These are phyloP conservation scores for Planiliza haematocheilus DNA, from an alignment of 2,113 vertebrate species.

Conservation along the genomic window DNA sequence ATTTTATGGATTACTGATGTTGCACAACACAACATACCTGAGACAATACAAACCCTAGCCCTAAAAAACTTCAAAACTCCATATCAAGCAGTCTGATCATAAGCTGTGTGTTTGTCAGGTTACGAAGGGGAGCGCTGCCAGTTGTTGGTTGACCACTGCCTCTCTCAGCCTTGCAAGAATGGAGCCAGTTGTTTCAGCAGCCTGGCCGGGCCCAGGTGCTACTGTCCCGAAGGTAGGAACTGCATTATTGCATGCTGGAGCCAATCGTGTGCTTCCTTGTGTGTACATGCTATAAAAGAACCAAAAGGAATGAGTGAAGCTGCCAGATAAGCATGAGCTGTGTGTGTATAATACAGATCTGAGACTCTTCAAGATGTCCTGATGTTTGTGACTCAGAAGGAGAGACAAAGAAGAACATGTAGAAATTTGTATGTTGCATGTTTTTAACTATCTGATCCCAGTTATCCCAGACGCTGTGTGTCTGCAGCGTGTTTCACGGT, in stretches of 20 bases:
- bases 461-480: neutral
- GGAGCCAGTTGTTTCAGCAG: conserved; percentile 90
- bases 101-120: conserved; percentile 47
- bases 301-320: neutral
- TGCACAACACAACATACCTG: too few species aligned
- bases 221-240: conserved; percentile 90
- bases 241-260: neutral
- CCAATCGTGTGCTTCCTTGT: neutral
- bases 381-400: neutral
- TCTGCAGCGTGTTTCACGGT: conserved; percentile 39
- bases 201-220: conserved; percentile 89
- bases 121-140: conserved; percentile 91
- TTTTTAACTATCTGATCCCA: conserved; percentile 10
- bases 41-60: too few species aligned
- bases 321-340: conserved; percentile 10
- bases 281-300: neutral
- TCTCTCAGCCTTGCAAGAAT: conserved; percentile 91
- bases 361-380: neutral
- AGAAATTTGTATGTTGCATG: neutral
- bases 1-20: too few species aligned
- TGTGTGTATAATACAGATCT: neutral
- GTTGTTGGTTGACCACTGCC: conserved; percentile 90
- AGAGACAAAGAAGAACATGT: neutral
- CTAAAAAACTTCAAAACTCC: too few species aligned
- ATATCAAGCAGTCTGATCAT: neutral